Base-by-base conservation (phyloP, 1,140 invertebrate species). In the Microplitis demolitor region DNA sequence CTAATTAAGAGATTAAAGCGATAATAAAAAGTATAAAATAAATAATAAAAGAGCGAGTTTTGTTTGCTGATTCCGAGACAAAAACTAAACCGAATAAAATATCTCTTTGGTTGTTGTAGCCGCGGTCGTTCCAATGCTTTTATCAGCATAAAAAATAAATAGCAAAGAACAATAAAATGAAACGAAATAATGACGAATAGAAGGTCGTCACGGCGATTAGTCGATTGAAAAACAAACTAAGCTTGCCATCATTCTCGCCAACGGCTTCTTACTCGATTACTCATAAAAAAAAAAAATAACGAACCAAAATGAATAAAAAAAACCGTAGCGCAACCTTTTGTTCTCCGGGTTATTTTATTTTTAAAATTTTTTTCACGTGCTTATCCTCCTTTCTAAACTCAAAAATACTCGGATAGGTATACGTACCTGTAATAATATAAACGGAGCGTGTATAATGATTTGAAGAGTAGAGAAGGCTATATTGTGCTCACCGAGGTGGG, bases 161-260 rank as follows among this genome's bases (percentile, higher is more conserved):
- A 6, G 51, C 11, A n/a, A 24, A 24, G 24, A 24, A 24, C 24
- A 24, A 24, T 24, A 24, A 24, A 24, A 24, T 2, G 24, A 24
- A 24, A 45, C 3, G 11, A 45, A 45, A 45, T 45, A 45, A 45
- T 24, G 24, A 45, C 39, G 6, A 6, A 9, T 11, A 62, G 69
- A 69, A 71, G 61, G 66, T 70, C 66, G 69, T 56, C 45, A 66
- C 58, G 54, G 37, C 76, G 74, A 77, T 77, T 76, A 77, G 74
- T 66, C 62, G n/a, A 66, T 74, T 68, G 74, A 61, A 75, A 71
- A 71, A 71, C 39, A 63, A 71, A 54, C 53, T 4, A 54, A 54
- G n/a, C 53, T 16, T 54, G 13, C n/a, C 16, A n/a, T 56, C 11
- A 56, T 11, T 56, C 54, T 24, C 24, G 24, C 24, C 39, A 11